Base-by-base conservation (phyloP, 2,888 invertebrate genomes). In the Drosophila prostipennis region DNA sequence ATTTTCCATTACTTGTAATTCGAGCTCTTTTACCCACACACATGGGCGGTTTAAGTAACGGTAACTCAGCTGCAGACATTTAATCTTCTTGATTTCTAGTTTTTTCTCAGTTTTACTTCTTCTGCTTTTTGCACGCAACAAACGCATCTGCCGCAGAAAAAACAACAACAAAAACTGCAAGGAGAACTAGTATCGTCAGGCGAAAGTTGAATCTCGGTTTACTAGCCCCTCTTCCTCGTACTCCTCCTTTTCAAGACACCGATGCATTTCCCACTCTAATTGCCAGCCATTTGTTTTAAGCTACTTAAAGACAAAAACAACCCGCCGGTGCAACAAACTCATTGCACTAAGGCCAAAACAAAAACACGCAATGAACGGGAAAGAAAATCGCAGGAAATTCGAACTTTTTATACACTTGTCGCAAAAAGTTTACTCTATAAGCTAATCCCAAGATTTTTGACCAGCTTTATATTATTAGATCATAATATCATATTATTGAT, bases 261-360 rank as follows among this genome's bases (percentile, higher is more conserved):
- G 71, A 73, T 77, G 32, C 40, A 54, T 65, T 65, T 56, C 52
- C 52, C 67, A 73, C 71, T 71, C 63, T 80, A 79, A 86, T 80
- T 77, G 81, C 79, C 40, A 71, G 57, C 42, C 73, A 65, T 84
- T 81, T 79, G 76, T 74, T 79, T 69, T 55, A 58, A 67, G 69
- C 49, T 58, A 72, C 73, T 74, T 71, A 61, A 46, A 64, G 46
- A 34, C 58, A 79, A 64, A 56, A 72, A 67, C 70, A 78, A 68
- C 65, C 58, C 65, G 55, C 67, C 72, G 64, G 85, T 81, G 81
- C 80, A 80, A 82, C 76, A 81, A 81, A 85, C 85, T 70, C 82
- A 81, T 76, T 82, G 69, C 72, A 46, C 14, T 6, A 11, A 46
- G 76, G 36, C 34, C 7, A 36, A 52, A 59, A 36, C 16, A 23